phyloP scores from a whole-genome alignment of 2,888 invertebrate species.

The Frankliniella fusca region DNA sequence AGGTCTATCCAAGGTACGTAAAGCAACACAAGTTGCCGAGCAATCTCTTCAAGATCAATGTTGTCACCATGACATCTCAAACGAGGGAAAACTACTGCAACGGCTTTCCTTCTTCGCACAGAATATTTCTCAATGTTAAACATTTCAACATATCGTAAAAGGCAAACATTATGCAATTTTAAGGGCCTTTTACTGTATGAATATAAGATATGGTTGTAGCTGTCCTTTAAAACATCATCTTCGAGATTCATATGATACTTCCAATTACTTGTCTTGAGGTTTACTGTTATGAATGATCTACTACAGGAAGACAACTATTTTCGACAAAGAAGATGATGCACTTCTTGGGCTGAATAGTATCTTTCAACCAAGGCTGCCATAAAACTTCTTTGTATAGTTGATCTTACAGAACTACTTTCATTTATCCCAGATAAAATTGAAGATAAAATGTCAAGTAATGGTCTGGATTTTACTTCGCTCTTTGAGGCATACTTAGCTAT shows the following conservation, averaged over 20 bases:
- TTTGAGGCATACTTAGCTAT: too few species aligned
- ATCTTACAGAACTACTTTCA: neutral
- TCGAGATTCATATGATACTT: neutral
- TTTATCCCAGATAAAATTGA: too few species aligned
- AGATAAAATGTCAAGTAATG: neutral
- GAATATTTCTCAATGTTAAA: neutral
- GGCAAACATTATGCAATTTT: neutral
- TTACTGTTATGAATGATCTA: neutral
- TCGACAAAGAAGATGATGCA: neutral
- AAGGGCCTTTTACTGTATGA: neutral
- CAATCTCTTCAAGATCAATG: neutral
- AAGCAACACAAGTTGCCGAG: neutral
- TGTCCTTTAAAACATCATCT: neutral
- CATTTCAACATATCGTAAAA: neutral
- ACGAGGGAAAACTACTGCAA: neutral
- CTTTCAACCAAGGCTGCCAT: neutral
- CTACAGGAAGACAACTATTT: neutral
- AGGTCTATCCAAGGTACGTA: neutral
- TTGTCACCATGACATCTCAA: neutral
- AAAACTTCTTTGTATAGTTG: neutral
- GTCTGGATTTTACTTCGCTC: neutral
- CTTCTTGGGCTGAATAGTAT: neutral
- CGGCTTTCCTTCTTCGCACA: neutral
- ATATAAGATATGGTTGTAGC: neutral
- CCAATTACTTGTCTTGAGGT: neutral